phyloP scores from a whole-genome alignment of 2,113 vertebrate genomes.

The Gobio gobio region DNA sequence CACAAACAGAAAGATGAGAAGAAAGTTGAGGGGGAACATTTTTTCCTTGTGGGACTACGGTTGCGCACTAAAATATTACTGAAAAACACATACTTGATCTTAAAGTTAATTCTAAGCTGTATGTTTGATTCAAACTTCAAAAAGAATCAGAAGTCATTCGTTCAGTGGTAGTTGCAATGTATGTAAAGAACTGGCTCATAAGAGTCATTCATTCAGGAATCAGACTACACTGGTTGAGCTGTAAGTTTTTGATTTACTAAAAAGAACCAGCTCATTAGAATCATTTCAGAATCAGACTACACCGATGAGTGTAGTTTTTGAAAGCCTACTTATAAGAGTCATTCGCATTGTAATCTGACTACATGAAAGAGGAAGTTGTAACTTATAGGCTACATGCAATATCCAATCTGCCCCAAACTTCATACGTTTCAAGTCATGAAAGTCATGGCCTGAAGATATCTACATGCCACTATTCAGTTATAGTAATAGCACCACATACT shows the following conservation, averaged over 20 bases:
- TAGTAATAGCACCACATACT: too few species aligned
- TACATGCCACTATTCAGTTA: too few species aligned
- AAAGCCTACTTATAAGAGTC: too few species aligned
- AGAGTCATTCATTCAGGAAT: background rate
- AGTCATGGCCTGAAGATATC: too few species aligned
- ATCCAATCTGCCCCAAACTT: too few species aligned
- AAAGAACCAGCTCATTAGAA: background rate
- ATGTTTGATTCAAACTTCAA: background rate
- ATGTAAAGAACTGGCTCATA: too few species aligned
- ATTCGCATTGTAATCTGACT: too few species aligned
- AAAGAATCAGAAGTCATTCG: background rate
- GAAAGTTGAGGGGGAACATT: background rate
- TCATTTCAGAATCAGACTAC: background rate
- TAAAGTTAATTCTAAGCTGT: background rate
- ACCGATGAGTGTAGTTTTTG: background rate
- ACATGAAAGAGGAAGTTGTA: too few species aligned
- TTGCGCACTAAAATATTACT: background rate
- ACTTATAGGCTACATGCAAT: too few species aligned
- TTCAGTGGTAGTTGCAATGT: too few species aligned
- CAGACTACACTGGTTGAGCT: background rate
- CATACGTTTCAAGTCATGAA: too few species aligned
- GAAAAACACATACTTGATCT: background rate
- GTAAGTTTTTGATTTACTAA: background rate
- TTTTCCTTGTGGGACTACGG: background rate
- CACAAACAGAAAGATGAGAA: conserved; percentile 21